These are phyloP conservation scores for Cinclus cinclus DNA, from an alignment of 2,113 vertebrate genomes.

Conservation along the genomic window DNA sequence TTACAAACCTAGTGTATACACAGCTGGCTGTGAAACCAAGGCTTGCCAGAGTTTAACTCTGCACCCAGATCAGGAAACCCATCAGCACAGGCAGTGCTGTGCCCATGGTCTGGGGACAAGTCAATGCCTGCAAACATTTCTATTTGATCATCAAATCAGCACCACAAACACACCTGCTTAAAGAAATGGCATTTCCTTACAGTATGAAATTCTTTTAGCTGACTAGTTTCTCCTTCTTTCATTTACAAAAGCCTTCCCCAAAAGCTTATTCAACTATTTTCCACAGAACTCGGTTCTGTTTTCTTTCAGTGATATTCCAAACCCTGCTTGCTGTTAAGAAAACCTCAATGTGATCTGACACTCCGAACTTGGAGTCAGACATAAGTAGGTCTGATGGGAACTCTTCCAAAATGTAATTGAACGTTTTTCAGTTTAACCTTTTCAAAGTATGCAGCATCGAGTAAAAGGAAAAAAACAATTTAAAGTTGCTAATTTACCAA, in stretches of 20 bases:
- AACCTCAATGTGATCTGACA: background rate
- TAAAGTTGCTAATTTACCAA: background rate
- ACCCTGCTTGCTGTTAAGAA: background rate
- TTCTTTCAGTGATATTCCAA: background rate
- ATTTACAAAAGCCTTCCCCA: background rate
- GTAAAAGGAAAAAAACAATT: background rate
- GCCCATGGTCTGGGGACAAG: background rate
- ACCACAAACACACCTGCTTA: background rate
- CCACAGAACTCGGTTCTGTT: background rate
- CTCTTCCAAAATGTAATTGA: background rate
- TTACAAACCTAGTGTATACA: background rate
- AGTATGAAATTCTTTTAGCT: background rate
- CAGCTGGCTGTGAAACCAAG: background rate
- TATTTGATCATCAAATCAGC: background rate
- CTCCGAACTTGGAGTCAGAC: fast-evolving
- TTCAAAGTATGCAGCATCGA: background rate
- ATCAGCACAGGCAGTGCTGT: background rate
- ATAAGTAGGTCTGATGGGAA: background rate
- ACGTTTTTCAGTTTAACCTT: background rate
- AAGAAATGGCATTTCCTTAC: background rate
- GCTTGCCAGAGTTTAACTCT: background rate
- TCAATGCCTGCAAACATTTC: background rate
- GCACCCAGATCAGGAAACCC: background rate
- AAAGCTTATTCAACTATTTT: background rate
- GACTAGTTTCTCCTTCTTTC: background rate